Evolutionary conservation across 2,797 vertebrate species (phyloP).

Genomic region (Acestrorhynchus altus): DNA sequence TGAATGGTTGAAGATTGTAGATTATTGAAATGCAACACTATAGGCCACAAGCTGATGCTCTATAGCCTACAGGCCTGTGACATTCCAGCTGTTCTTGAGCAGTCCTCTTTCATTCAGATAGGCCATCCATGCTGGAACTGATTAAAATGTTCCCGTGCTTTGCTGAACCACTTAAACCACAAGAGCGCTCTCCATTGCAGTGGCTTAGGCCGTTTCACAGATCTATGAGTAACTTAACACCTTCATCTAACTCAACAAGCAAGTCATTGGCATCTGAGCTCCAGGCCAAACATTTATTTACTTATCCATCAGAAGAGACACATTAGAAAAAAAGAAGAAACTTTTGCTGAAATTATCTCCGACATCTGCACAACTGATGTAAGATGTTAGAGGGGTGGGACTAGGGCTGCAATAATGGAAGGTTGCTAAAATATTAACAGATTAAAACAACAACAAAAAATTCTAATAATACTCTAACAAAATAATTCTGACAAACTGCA

Average conservation of each 20-base stretch:
- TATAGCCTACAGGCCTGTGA: not conserved
- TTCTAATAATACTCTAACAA: too few relatives aligned
- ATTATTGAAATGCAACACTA: constrained; percentile 13
- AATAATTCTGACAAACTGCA: not conserved
- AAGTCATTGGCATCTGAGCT: constrained; percentile 59
- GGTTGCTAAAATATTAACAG: too few relatives aligned
- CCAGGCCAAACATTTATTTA: constrained; percentile 59
- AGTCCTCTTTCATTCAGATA: not conserved
- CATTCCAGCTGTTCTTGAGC: constrained; percentile 12
- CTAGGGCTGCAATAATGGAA: not conserved
- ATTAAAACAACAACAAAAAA: too few relatives aligned
- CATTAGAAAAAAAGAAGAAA: constrained; percentile 63
- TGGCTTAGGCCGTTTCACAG: constrained; percentile 48
- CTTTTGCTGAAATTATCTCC: constrained; percentile 59
- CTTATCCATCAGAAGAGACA: constrained; percentile 11
- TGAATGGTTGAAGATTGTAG: not conserved
- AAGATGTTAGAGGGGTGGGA: not conserved
- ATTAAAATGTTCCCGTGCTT: constrained; percentile 19
- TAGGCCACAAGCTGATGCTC: not conserved
- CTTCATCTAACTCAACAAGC: constrained; percentile 66
- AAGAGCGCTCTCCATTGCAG: constrained; percentile 65
- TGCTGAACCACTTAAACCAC: constrained; percentile 70
- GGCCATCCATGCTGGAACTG: constrained; percentile 20
- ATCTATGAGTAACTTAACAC: constrained; percentile 75
- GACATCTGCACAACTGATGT: not conserved